Evolutionary conservation across 2,888 invertebrate genomes (phyloP).

Genomic region (Pseudoips prasinana): DNA sequence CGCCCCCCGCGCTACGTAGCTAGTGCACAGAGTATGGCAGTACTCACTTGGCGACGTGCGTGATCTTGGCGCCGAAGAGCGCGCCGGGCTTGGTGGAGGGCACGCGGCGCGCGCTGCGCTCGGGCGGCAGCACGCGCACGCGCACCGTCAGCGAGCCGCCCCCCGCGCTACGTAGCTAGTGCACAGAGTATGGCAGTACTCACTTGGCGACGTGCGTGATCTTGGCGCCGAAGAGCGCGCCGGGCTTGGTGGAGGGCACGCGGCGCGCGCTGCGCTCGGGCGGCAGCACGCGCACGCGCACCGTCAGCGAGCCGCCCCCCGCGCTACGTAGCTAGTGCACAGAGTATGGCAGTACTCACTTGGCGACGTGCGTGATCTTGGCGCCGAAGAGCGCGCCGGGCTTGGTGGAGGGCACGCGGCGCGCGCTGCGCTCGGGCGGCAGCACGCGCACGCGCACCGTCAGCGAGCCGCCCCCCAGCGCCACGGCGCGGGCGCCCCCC

Average conservation of each 20-base stretch:
- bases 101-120: conserved; percentile 91
- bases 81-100: conserved; percentile 94
- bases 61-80: conserved; percentile 95
- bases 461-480: conserved; percentile 85
- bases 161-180: conserved; percentile 86
- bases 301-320: conserved; percentile 87
- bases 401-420: conserved; percentile 93
- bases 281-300: conserved; percentile 90
- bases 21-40: conserved; percentile 55
- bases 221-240: conserved; percentile 95
- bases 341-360: conserved; percentile 81
- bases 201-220: conserved; percentile 94
- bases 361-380: conserved; percentile 93
- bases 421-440: conserved; percentile 91
- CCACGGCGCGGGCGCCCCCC: conserved; percentile 84
- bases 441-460: conserved; percentile 90
- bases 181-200: too few species aligned
- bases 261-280: conserved; percentile 92
- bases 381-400: conserved; percentile 95
- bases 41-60: conserved; percentile 92
- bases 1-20: conserved; percentile 87
- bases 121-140: conserved; percentile 91
- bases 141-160: conserved; percentile 87
- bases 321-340: too few species aligned
- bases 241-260: conserved; percentile 93